phyloP scores from a whole-genome alignment of 2,113 vertebrate species.

The Solenodon paradoxus region DNA sequence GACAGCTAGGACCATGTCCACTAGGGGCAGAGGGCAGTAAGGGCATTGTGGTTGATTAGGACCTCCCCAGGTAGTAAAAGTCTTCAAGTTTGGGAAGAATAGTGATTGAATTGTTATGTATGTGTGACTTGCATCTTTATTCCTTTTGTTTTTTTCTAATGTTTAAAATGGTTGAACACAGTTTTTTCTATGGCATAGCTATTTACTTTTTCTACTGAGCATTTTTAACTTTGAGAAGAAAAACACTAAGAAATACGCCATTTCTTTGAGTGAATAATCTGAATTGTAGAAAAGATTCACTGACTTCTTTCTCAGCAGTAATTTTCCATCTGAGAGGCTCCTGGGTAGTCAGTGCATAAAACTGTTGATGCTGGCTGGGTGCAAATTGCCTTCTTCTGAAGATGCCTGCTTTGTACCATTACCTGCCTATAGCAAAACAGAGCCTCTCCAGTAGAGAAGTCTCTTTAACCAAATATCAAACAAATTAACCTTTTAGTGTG shows the following conservation, averaged over 20 bases:
- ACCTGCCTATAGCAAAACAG: conserved; percentile 57
- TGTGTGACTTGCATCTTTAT: background rate
- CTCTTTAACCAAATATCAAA: conserved; percentile 64
- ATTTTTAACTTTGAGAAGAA: conserved; percentile 39
- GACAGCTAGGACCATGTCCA: background rate
- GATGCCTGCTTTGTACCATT: conserved; percentile 24
- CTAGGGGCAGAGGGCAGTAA: too few species aligned
- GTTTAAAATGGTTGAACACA: background rate
- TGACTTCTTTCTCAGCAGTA: conserved; percentile 52
- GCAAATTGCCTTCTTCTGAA: conserved; percentile 67
- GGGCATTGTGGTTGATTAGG: accelerated
- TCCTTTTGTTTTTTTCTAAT: background rate
- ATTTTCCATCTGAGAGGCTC: conserved; percentile 59
- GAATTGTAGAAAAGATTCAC: conserved; percentile 53
- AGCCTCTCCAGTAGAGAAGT: conserved; percentile 2
- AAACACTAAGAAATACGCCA: conserved; percentile 24
- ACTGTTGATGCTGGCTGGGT: conserved; percentile 57
- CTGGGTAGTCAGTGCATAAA: conserved; percentile 19
- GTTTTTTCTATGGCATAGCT: conserved; percentile 44
- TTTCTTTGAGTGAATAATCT: conserved; percentile 66
- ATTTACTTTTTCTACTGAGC: conserved; percentile 32
- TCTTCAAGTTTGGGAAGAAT: background rate
- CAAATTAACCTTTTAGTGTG: conserved; percentile 76
- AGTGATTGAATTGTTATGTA: background rate
- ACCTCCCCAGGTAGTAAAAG: background rate